These are phyloP conservation scores for Sinocyclocheilus anshuiensis DNA, from an alignment of 2,113 vertebrate genomes.

Conservation along the genomic window DNA sequence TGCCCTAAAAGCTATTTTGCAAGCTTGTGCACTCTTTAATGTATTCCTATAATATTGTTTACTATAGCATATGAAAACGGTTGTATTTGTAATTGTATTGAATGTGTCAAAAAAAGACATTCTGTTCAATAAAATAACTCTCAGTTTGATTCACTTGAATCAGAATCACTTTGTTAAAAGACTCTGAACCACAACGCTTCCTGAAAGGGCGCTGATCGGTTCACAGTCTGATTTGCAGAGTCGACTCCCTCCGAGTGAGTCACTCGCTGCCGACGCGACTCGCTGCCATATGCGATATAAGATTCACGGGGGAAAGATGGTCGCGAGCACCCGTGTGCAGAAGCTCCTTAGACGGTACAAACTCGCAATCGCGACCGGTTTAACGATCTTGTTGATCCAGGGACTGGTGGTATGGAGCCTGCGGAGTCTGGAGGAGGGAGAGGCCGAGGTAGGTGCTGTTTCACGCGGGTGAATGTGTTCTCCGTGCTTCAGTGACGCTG, in stretches of 20 bases:
- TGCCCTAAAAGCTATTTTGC: no score
- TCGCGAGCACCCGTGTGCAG: conserved; percentile 84
- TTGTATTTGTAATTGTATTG: no score
- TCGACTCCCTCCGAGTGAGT: conserved; percentile 25
- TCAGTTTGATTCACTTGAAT: neutral
- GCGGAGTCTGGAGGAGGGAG: conserved; percentile 87
- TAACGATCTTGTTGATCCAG: conserved; percentile 88
- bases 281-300: neutral
- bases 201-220: neutral
- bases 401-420: conserved; percentile 93
- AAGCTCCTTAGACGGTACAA: conserved; percentile 91
- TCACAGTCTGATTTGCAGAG: neutral
- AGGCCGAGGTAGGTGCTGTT: conserved; percentile 77
- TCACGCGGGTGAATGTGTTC: neutral
- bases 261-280: conserved; percentile 31
- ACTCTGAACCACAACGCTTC: neutral
- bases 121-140: neutral
- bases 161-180: conserved; percentile 16
- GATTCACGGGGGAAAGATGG: conserved; percentile 79
- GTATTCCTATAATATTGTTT: no score
- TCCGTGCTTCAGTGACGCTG: neutral
- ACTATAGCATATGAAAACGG: no score
- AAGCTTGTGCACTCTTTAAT: no score
- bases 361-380: conserved; percentile 84
- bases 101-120: no score